These are phyloP conservation scores for Trissolcus basalis DNA, from an alignment of 1,140 invertebrate species.

Conservation along the genomic window DNA sequence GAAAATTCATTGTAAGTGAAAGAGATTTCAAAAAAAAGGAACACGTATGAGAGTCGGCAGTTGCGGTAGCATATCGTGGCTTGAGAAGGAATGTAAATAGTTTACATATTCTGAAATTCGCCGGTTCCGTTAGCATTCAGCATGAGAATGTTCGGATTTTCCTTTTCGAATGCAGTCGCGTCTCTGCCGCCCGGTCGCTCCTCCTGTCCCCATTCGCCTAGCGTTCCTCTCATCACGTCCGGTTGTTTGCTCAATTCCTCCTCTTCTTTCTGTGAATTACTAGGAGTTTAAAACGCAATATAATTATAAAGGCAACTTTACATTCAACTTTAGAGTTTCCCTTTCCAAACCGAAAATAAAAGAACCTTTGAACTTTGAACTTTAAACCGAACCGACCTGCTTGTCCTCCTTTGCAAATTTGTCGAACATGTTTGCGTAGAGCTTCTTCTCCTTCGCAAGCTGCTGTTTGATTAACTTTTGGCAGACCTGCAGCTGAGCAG, in stretches of 20 bases:
- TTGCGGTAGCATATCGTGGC: conserved; percentile 20
- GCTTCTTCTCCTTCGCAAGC: conserved; percentile 88
- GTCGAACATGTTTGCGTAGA: conserved; percentile 97
- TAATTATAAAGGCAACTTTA: conserved; percentile 4
- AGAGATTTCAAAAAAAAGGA: background rate
- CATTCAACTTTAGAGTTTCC: conserved; percentile 5
- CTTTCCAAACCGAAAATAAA: no score
- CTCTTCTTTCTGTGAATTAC: conserved; percentile 80
- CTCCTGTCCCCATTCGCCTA: conserved; percentile 83
- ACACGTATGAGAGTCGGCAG: conserved; percentile 13
- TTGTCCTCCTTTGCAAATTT: conserved; percentile 88
- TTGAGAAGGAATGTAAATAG: conserved; percentile 15
- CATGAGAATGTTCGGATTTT: conserved; percentile 87
- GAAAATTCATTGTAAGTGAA: no score
- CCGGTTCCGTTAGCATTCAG: conserved; percentile 81
- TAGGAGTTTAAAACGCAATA: conserved; percentile 65
- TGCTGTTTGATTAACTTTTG: conserved; percentile 85
- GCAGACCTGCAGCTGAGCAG: conserved; percentile 85
- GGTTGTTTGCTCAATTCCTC: conserved; percentile 80
- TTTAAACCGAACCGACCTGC: conserved; percentile 78
- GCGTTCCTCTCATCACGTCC: conserved; percentile 82
- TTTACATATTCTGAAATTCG: conserved; percentile 86
- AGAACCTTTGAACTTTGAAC: no score
- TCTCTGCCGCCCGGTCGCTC: conserved; percentile 80
- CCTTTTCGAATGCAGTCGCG: conserved; percentile 85